phyloP scores from a whole-genome alignment of 2,797 vertebrate species.

The Danio tinwini region DNA sequence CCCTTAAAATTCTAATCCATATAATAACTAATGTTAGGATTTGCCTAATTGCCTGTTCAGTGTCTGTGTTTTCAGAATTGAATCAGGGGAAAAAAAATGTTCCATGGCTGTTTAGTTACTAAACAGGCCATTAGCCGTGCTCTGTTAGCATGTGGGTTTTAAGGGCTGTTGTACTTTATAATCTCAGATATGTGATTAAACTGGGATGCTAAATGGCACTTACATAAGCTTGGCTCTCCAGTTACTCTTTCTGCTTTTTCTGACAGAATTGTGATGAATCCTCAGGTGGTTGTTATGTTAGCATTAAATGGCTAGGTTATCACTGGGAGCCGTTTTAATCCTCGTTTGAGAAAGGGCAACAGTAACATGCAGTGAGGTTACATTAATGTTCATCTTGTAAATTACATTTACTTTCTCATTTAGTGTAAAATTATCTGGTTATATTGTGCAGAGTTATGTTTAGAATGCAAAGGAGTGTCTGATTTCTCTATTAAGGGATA shows the following conservation, averaged over 20 bases:
- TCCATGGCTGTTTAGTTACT: not conserved
- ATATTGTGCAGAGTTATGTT: slow-evolving; percentile 35
- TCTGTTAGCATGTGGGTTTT: slow-evolving; percentile 6
- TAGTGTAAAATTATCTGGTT: slow-evolving; percentile 59
- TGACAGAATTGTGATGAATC: slow-evolving; percentile 20
- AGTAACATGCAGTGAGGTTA: slow-evolving; percentile 68
- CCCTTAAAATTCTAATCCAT: not conserved
- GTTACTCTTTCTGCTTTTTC: slow-evolving; percentile 7
- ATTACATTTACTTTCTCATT: slow-evolving; percentile 72
- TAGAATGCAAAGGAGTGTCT: slow-evolving; percentile 66
- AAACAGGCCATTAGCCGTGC: not conserved
- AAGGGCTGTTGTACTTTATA: not conserved
- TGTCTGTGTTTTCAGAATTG: slow-evolving; percentile 3
- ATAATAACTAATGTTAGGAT: not conserved
- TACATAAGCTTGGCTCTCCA: not conserved
- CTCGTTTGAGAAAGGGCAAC: slow-evolving; percentile 59
- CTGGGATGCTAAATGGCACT: not conserved
- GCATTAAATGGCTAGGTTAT: slow-evolving; percentile 53
- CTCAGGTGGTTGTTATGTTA: slow-evolving; percentile 34
- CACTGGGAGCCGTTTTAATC: slow-evolving; percentile 59
- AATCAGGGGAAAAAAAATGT: not conserved
- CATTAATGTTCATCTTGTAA: slow-evolving; percentile 70
- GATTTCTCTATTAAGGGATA: slow-evolving; percentile 50
- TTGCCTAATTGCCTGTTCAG: not conserved
- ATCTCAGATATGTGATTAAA: slow-evolving; percentile 1